Evolutionary conservation across 2,113 vertebrate genomes (phyloP).

Genomic region (Campylomormyrus tamandua): DNA sequence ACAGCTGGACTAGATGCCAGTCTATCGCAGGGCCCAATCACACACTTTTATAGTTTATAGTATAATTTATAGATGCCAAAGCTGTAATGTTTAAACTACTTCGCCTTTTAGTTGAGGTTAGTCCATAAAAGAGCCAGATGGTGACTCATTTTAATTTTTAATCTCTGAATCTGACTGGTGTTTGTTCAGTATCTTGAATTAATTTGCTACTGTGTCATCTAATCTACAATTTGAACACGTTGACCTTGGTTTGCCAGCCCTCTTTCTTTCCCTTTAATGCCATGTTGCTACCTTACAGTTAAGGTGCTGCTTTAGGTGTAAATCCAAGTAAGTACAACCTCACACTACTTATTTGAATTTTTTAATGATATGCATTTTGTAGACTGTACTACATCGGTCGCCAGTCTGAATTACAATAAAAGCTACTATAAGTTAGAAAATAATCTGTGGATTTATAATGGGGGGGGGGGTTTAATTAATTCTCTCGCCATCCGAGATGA

Average conservation of each 20-base stretch:
- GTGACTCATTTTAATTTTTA: neutral
- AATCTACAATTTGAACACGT: neutral
- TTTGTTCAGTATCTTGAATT: neutral
- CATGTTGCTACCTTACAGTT: neutral
- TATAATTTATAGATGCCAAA: neutral
- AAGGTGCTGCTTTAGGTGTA: neutral
- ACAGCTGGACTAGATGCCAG: neutral
- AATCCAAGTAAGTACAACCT: neutral
- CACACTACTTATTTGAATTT: neutral
- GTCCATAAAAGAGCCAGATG: neutral
- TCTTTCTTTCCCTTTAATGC: neutral
- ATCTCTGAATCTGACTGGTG: neutral
- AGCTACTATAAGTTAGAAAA: neutral
- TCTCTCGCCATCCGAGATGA: neutral
- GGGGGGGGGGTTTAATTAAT: neutral
- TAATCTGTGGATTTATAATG: neutral
- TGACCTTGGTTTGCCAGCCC: neutral
- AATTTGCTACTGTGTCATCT: neutral
- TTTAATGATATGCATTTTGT: neutral
- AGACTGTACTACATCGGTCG: neutral
- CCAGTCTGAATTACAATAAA: neutral
- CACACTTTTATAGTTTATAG: neutral
- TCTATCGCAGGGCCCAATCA: neutral
- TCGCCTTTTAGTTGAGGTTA: neutral
- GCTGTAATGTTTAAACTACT: neutral